Base-by-base conservation (phyloP, 1,140 invertebrate genomes). In the Oryctes rhinoceros region DNA sequence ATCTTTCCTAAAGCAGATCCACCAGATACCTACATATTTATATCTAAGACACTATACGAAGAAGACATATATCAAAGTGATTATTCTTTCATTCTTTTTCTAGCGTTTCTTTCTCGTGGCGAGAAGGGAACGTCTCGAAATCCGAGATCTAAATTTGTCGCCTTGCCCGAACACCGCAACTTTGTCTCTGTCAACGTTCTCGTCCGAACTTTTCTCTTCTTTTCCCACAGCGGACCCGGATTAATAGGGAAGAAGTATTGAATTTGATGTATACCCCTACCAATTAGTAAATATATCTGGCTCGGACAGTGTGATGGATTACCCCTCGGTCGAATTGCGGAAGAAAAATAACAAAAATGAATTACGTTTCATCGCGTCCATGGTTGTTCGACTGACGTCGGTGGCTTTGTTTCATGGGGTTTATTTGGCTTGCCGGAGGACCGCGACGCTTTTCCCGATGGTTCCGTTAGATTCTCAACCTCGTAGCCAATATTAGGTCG, bases 161-260 rank as follows among this genome's bases (percentile, higher is more conserved):
- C 53, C 53, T 7, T 5, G 20, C 5, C 53, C 53, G 53, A 62
- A 15, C 3, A 62, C 7, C 53, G 53, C 20, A 62, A 20, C 53
- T 62, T 20, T 62, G 53, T 62, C 53, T 18, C 53, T 62, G 53
- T 62, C 53, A 62, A 62, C 53, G 30, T 24, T 67, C 65, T 20
- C n/a, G n/a, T 35, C 7, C 20, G n/a, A 2, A 11, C 24, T 67
- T 67, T 24, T 65, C 47, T 53, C 49, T 18, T 67, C 65, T 18
- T 24, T 13, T 13, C 24, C 65, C 65, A n/a, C 18, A 15, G 11
- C 49, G 4, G 11, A 13, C 13, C 1, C 30, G 18, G 18, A 67
- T 67, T 67, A 67, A 67, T 67, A 67, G 65, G 65, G 65, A 67
- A 67, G 65, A 67, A 67, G 65, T 67, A 67, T 67, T 67, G 65